These are phyloP conservation scores for Micropoecilia bifurca DNA, from an alignment of 2,797 vertebrate species.

Conservation along the genomic window DNA sequence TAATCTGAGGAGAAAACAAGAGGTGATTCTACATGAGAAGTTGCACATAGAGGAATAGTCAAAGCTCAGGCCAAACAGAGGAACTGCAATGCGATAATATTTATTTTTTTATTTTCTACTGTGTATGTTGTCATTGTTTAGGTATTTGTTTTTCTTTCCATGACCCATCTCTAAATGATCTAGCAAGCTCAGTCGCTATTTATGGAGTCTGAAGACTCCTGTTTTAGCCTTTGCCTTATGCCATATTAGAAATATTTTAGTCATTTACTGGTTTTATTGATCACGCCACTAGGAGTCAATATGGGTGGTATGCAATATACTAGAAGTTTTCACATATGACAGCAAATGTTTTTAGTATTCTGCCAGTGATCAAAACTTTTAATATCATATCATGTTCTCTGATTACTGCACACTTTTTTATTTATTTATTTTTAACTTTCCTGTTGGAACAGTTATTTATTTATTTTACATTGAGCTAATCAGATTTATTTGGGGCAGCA, in stretches of 20 bases:
- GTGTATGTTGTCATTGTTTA: background rate
- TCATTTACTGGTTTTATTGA: background rate
- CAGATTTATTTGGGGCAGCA: background rate
- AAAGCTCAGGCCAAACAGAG: background rate
- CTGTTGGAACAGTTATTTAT: background rate
- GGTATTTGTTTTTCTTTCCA: background rate
- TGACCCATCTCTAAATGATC: background rate
- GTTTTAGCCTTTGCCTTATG: background rate
- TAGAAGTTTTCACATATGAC: background rate
- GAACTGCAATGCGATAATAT: background rate
- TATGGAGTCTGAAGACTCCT: background rate
- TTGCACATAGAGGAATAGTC: background rate
- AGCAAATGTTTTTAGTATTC: background rate
- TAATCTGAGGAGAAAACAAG: background rate
- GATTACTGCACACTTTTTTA: background rate
- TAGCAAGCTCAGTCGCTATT: background rate
- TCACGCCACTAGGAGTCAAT: background rate
- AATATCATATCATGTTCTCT: background rate
- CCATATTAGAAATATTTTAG: background rate
- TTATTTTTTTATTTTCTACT: background rate
- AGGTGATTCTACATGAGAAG: background rate
- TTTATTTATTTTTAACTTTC: background rate
- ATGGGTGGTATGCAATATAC: background rate
- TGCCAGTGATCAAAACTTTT: background rate
- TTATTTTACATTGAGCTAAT: background rate